Percentiles rank a stretch among this genome's conserved stretches.
These are phyloP conservation scores for Watsonalla cultraria DNA, from an alignment of 2,888 invertebrate genomes.

Conservation along the genomic window DNA sequence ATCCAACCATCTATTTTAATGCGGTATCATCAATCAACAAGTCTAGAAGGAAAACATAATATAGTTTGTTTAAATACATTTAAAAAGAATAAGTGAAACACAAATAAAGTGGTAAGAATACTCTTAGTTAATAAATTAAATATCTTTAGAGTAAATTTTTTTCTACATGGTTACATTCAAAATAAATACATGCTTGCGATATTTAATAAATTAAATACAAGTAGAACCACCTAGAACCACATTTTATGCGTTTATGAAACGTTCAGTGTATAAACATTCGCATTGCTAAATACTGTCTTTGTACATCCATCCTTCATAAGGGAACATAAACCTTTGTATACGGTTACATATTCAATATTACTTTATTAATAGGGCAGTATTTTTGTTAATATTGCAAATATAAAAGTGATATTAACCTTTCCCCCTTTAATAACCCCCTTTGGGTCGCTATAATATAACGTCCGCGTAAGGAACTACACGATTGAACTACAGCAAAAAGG, in stretches of 20 bases:
- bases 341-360: conserved; percentile 2
- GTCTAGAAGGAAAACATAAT: too few species aligned
- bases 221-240: not conserved
- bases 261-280: conserved; percentile 8
- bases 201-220: conserved; percentile 9
- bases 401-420: not conserved
- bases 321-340: conserved; percentile 4
- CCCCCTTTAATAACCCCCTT: not conserved
- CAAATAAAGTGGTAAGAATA: not conserved
- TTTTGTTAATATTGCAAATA: not conserved
- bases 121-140: not conserved
- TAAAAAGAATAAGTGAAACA: not conserved
- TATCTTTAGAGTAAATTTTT: not conserved
- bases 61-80: not conserved
- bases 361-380: conserved; percentile 4
- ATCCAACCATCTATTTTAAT: not conserved
- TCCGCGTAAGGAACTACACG: too few species aligned
- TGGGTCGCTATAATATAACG: too few species aligned
- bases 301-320: conserved; percentile 29
- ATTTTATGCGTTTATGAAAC: conserved; percentile 8
- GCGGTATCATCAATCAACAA: not conserved
- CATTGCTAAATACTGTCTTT: conserved; percentile 27
- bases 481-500: too few species aligned
- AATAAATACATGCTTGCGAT: conserved; percentile 4
- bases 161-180: not conserved